Percentiles rank a stretch among this genome's conserved stretches.
These are phyloP conservation scores for Xiphorhynchus elegans DNA, from an alignment of 2,113 vertebrate species.

Conservation along the genomic window DNA sequence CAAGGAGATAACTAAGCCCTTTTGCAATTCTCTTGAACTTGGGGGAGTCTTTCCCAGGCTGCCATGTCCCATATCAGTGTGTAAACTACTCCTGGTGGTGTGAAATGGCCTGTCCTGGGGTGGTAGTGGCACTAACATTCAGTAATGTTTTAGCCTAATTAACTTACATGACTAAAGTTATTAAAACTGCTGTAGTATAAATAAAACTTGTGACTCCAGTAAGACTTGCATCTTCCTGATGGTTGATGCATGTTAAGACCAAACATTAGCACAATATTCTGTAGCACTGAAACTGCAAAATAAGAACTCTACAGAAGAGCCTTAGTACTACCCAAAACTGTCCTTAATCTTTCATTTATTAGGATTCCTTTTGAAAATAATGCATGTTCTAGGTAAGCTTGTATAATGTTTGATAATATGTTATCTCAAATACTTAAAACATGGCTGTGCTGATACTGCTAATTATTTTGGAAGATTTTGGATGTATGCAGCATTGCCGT, in stretches of 20 bases:
- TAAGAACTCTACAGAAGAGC: not conserved
- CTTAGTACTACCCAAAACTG: not conserved
- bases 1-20: not conserved
- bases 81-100: not conserved
- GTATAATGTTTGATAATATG: not conserved
- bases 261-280: not conserved
- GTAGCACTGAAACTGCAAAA: not conserved
- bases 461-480: not conserved
- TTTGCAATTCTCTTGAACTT: not conserved
- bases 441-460: not conserved
- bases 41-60: not conserved
- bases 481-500: not conserved
- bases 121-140: not conserved
- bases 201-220: not conserved
- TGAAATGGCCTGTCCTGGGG: not conserved
- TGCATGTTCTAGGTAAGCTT: not conserved
- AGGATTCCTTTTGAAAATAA: not conserved
- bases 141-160: not conserved
- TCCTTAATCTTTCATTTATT: not conserved
- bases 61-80: not conserved
- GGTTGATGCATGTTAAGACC: not conserved
- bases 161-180: not conserved
- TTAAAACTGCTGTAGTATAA: not conserved
- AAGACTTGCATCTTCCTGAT: not conserved
- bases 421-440: not conserved